Percentiles rank a stretch among this genome's conserved stretches.
Evolutionary conservation across 2,888 invertebrate genomes (phyloP).

Genomic region (Drosophila falleni): DNA sequence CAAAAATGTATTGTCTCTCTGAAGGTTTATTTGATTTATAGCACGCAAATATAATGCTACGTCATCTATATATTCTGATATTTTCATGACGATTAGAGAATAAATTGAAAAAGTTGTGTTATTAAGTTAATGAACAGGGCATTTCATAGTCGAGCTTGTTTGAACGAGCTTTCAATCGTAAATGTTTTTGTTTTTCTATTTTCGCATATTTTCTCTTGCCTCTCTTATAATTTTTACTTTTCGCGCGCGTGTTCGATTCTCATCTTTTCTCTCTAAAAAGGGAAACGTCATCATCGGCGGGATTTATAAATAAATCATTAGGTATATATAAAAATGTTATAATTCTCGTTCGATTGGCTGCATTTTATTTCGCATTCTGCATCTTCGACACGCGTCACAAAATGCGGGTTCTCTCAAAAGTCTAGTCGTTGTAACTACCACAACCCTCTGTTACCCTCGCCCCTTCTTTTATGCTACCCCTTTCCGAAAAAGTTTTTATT

Average conservation of each 20-base stretch:
- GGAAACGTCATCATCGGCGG: constrained; percentile 52
- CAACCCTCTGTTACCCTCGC: not conserved
- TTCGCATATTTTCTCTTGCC: constrained; percentile 3
- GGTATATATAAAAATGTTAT: constrained; percentile 28
- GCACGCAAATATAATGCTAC: too few species aligned
- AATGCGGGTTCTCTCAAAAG: constrained; percentile 22
- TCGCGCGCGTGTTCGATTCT: constrained; percentile 44
- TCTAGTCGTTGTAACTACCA: constrained; percentile 9
- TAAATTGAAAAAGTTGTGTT: too few species aligned
- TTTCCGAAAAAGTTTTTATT: not conserved
- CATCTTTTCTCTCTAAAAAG: constrained; percentile 27
- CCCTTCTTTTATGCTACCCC: not conserved
- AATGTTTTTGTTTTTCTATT: constrained; percentile 18
- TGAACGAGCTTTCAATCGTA: too few species aligned
- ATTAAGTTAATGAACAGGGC: not conserved
- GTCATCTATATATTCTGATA: too few species aligned
- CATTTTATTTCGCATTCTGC: constrained; percentile 37
- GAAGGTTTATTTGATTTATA: too few species aligned
- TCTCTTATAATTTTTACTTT: not conserved
- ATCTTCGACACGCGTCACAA: constrained; percentile 42
- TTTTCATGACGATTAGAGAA: too few species aligned
- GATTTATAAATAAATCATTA: constrained; percentile 69
- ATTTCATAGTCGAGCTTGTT: not conserved
- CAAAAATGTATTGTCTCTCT: not conserved
- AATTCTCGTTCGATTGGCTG: constrained; percentile 38